Evolutionary conservation across 2,888 invertebrate species (phyloP).

Genomic region (Pelosia muscerda): DNA sequence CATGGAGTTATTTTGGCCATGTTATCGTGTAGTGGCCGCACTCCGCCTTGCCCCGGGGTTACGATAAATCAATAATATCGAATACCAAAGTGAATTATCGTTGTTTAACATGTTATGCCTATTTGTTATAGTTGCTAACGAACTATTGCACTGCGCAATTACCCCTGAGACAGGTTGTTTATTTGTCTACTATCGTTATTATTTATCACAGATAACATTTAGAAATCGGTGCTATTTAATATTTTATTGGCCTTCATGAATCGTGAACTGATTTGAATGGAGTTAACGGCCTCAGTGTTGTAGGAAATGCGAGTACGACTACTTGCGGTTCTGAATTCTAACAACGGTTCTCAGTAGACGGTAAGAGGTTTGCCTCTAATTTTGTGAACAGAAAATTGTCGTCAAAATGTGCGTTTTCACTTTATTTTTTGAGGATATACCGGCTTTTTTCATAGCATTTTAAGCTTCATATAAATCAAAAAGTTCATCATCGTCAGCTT

Average conservation of each 20-base stretch:
- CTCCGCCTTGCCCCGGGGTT: constrained; percentile 69
- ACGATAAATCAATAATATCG: constrained; percentile 79
- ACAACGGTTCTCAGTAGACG: too few relatives aligned
- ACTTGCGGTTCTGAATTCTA: background rate
- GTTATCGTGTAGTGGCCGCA: constrained; percentile 74
- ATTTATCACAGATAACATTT: constrained; percentile 29
- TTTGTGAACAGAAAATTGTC: too few relatives aligned
- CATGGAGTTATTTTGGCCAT: constrained; percentile 81
- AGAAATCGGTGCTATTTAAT: constrained; percentile 37
- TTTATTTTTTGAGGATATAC: background rate
- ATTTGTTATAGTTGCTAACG: constrained; percentile 56
- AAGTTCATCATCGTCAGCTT: too few relatives aligned
- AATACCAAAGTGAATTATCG: constrained; percentile 72
- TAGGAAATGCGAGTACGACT: background rate
- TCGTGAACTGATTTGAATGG: background rate
- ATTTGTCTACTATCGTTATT: constrained; percentile 33
- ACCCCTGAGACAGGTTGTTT: constrained; percentile 45
- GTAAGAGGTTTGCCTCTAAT: too few relatives aligned
- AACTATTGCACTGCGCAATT: constrained; percentile 49
- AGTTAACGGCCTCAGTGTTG: background rate
- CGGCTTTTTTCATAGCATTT: too few relatives aligned
- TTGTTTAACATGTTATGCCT: constrained; percentile 65
- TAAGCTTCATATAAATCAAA: too few relatives aligned
- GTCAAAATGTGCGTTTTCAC: background rate
- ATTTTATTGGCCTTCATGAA: constrained; percentile 11